A percentile compares a stretch with the other conserved stretches of the same genome.
phyloP scores from a whole-genome alignment of 2,113 vertebrate genomes.

The Elanoides forficatus region DNA sequence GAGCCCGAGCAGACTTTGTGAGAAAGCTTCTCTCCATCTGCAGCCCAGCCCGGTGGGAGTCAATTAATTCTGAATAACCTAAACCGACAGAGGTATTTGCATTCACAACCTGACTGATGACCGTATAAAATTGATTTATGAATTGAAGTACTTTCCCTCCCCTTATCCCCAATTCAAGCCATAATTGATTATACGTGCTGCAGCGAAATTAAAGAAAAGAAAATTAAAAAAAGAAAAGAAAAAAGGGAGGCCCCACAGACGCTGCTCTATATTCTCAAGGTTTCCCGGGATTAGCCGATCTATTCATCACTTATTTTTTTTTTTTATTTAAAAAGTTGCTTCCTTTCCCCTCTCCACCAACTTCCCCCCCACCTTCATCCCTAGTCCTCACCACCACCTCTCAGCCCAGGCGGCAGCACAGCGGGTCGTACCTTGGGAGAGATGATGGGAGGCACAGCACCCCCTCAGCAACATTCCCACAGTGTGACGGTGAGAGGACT shows the following conservation, averaged over 20 bases:
- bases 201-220: constrained; percentile 83
- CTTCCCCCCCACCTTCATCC: neutral
- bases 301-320: constrained; percentile 71
- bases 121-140: constrained; percentile 99
- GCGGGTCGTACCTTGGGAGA: neutral
- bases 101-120: constrained; percentile 98
- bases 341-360: constrained; percentile 38
- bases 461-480: neutral
- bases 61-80: constrained; percentile 86
- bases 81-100: constrained; percentile 85
- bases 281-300: constrained; percentile 71
- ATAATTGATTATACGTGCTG: constrained; percentile 99
- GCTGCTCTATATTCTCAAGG: constrained; percentile 66
- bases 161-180: constrained; percentile 82
- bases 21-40: constrained; percentile 77
- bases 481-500: neutral
- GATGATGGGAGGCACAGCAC: neutral
- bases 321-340: constrained; percentile 76
- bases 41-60: constrained; percentile 78
- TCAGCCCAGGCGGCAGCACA: neutral
- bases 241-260: constrained; percentile 68
- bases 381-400: neutral
- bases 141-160: constrained; percentile 87
- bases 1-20: constrained; percentile 74
- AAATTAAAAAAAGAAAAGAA: constrained; percentile 75